Conservation (phyloP, 2,113 vertebrate species). For the Caretta caretta region DNA sequence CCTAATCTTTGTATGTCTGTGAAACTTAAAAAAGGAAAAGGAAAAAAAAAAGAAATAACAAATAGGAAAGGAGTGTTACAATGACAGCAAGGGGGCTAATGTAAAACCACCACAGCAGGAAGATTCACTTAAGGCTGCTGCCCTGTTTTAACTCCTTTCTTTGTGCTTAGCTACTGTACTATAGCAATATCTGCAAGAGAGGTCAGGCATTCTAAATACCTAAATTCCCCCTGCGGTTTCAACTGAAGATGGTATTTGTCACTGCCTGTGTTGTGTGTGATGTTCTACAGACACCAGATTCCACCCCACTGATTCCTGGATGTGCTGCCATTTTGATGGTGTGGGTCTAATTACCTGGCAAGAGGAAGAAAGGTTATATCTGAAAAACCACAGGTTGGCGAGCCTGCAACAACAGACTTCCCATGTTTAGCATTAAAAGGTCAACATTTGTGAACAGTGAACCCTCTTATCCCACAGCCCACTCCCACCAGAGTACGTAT, state of each 20-base stretch:
- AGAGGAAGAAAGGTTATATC: background rate
- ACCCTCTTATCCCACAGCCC: background rate
- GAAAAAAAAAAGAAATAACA: background rate
- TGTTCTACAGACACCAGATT: background rate
- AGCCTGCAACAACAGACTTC: background rate
- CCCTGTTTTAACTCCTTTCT: background rate
- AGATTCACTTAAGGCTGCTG: background rate
- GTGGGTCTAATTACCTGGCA: background rate
- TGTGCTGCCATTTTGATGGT: background rate
- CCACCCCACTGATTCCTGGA: background rate
- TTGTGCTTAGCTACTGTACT: background rate
- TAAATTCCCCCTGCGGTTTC: background rate
- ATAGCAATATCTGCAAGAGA: background rate
- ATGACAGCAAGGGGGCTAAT: conserved; percentile 12
- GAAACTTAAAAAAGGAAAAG: background rate
- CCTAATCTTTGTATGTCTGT: background rate
- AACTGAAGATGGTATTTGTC: background rate
- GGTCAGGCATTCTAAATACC: background rate
- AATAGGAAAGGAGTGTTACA: background rate
- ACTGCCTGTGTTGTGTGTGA: background rate
- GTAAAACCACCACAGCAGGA: conserved; percentile 11
- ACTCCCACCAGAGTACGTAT: background rate
- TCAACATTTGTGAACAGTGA: background rate
- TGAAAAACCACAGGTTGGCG: background rate
- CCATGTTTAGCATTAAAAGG: background rate